Conservation (phyloP, 2,888 invertebrate species). For the Zaprionus obscuricornis region DNA sequence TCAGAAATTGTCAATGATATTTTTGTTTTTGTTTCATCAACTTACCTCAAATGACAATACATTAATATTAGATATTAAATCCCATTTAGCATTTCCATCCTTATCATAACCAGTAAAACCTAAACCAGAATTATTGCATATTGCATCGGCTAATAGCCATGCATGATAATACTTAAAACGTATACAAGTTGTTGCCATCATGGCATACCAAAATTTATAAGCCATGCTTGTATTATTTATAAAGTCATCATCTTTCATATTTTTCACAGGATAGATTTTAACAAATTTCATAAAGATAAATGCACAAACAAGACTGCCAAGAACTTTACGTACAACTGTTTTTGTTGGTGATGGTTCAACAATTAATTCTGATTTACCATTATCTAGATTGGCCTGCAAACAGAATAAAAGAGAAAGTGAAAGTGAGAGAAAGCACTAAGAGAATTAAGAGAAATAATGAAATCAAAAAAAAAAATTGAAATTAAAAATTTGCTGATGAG, state of each 20-base stretch:
- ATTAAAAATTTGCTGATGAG: constrained; percentile 22
- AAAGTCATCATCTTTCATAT: constrained; percentile 88
- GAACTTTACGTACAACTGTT: constrained; percentile 89
- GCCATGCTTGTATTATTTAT: constrained; percentile 85
- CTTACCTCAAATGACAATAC: constrained; percentile 91
- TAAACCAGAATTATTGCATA: constrained; percentile 97
- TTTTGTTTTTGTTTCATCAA: neutral
- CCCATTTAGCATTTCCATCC: constrained; percentile 92
- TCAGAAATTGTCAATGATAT: no score
- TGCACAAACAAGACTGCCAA: constrained; percentile 89
- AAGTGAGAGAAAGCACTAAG: no score
- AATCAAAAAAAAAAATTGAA: neutral
- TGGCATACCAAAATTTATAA: constrained; percentile 90
- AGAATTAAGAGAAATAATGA: constrained; percentile 9
- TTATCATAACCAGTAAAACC: constrained; percentile 92
- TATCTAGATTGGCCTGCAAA: constrained; percentile 84
- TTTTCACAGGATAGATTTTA: constrained; percentile 88
- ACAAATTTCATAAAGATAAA: constrained; percentile 88
- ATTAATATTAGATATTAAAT: constrained; percentile 95
- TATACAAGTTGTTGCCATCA: constrained; percentile 89
- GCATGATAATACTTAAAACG: constrained; percentile 98
- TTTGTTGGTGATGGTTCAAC: constrained; percentile 89
- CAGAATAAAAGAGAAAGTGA: no score
- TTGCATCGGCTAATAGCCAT: constrained; percentile 97
- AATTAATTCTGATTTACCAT: constrained; percentile 84